Evolutionary conservation across 2,797 vertebrate genomes (phyloP).

Genomic region (Sebastes oblongus): DNA sequence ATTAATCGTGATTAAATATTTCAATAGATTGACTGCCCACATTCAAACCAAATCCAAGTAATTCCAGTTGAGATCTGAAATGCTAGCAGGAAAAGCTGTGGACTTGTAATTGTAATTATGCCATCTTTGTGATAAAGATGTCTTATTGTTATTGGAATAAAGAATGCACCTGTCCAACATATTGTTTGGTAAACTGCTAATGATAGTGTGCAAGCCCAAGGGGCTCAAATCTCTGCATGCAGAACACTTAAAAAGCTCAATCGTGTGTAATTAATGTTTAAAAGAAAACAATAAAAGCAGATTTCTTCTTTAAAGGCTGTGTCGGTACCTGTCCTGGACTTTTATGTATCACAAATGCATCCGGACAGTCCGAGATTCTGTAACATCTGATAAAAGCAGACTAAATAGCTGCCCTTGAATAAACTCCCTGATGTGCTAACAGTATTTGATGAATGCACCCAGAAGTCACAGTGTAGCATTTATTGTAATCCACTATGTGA

Average conservation of each 20-base stretch:
- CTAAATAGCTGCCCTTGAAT: slow-evolving; percentile 52
- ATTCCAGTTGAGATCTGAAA: neutral
- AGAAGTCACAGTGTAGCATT: slow-evolving; percentile 34
- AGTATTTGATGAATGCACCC: slow-evolving; percentile 54
- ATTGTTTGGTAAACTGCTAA: neutral
- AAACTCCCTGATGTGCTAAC: slow-evolving; percentile 28
- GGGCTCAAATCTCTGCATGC: neutral
- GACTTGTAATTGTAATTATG: neutral
- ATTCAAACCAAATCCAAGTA: neutral
- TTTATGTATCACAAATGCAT: slow-evolving; percentile 15
- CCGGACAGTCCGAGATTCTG: slow-evolving; percentile 6
- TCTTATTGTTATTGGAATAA: neutral
- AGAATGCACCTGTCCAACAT: neutral
- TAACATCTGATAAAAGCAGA: slow-evolving; percentile 33
- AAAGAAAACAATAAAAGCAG: neutral
- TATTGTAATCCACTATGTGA: slow-evolving; percentile 51
- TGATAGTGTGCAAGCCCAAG: neutral
- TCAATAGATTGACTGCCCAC: too few relatives aligned
- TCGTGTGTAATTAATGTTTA: neutral
- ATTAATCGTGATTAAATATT: too few relatives aligned
- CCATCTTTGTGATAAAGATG: neutral
- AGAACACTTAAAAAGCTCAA: neutral
- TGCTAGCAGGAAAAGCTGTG: neutral
- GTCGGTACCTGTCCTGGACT: neutral
- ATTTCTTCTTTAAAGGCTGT: neutral